These are phyloP conservation scores for Exephanes ischioxanthus DNA, from an alignment of 2,888 invertebrate species.

Conservation along the genomic window DNA sequence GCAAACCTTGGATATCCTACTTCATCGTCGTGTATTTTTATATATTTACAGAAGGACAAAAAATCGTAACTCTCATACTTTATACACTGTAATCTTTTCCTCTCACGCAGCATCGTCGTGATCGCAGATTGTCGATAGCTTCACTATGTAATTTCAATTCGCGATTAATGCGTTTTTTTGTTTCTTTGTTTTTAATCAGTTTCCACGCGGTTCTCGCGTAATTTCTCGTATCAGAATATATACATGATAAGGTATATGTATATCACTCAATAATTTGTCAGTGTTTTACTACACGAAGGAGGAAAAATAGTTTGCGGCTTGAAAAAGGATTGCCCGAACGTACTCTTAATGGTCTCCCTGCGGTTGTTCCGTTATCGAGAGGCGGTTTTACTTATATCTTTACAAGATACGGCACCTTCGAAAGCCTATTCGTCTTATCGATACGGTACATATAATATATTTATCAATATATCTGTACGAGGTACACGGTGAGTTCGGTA, in stretches of 20 bases:
- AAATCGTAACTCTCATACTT: constrained; percentile 57
- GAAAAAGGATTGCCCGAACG: constrained; percentile 41
- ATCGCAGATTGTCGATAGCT: constrained; percentile 77
- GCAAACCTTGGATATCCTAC: background rate
- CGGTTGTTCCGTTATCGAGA: constrained; percentile 21
- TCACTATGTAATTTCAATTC: constrained; percentile 56
- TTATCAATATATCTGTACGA: constrained; percentile 36
- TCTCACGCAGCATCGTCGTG: constrained; percentile 59
- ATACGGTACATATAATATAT: constrained; percentile 6
- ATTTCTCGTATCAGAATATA: constrained; percentile 43
- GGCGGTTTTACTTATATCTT: constrained; percentile 35
- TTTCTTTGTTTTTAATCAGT: constrained; percentile 25
- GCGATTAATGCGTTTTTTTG: constrained; percentile 1
- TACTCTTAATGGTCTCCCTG: constrained; percentile 4
- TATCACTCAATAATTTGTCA: constrained; percentile 22
- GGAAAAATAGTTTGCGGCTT: constrained; percentile 25
- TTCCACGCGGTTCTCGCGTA: constrained; percentile 12
- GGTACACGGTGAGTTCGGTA: constrained; percentile 48
- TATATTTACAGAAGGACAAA: constrained; percentile 75
- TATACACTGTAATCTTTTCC: constrained; percentile 49
- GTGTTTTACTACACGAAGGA: constrained; percentile 13
- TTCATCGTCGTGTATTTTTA: constrained; percentile 57
- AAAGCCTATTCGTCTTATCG: constrained; percentile 32
- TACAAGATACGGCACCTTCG: constrained; percentile 45
- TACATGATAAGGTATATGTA: constrained; percentile 1